Evolutionary conservation across 30 jellyfish, hydroid and myxozoan species (phyloP).

Genomic region (Mastigias papua): DNA sequence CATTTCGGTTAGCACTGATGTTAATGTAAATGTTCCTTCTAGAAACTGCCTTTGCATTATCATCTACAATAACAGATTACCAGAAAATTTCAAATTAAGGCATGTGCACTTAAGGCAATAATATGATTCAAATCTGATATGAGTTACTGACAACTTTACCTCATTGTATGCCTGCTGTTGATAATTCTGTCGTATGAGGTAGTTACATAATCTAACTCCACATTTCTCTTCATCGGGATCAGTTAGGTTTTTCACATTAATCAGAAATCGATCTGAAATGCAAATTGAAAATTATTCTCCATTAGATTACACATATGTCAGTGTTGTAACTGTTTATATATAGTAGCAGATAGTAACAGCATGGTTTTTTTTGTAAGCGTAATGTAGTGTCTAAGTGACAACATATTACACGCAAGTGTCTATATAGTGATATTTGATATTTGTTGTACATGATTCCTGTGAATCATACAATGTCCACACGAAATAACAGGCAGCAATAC

Average conservation of each 20-base stretch:
- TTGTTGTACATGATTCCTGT: no score
- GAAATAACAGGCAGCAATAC: no score
- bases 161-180: not conserved
- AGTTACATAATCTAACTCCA: not conserved
- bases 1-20: no score
- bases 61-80: no score
- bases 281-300: not conserved
- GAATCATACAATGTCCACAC: no score
- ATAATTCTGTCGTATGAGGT: not conserved
- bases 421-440: no score
- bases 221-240: constrained; percentile 11
- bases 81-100: no score
- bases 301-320: not conserved
- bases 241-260: not conserved
- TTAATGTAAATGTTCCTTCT: no score
- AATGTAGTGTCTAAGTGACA: no score
- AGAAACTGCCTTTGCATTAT: no score
- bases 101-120: not conserved
- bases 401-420: no score
- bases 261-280: constrained; percentile 14
- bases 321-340: not conserved
- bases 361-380: no score
- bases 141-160: not conserved
- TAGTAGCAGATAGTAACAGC: not conserved
- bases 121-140: not conserved